These are phyloP conservation scores for Rhinopomastus cyanomelas DNA, from an alignment of 2,113 vertebrate genomes.

Conservation along the genomic window DNA sequence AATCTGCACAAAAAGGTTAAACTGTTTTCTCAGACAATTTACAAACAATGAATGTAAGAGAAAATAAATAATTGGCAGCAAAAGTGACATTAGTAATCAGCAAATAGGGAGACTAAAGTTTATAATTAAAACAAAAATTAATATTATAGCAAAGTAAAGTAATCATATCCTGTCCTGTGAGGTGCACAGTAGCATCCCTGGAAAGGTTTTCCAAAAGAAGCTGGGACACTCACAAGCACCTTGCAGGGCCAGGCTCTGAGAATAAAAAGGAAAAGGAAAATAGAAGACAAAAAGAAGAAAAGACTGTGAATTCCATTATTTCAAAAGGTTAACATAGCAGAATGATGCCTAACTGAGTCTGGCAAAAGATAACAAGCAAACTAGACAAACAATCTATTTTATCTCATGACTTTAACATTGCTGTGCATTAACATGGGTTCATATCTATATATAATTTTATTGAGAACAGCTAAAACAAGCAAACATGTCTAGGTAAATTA, in stretches of 20 bases:
- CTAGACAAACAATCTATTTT: background rate
- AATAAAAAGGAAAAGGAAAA: background rate
- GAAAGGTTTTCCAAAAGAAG: slow-evolving; percentile 35
- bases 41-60: background rate
- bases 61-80: background rate
- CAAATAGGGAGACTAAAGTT: background rate
- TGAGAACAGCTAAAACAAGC: background rate
- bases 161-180: slow-evolving; percentile 48
- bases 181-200: slow-evolving; percentile 51
- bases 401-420: background rate
- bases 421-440: background rate
- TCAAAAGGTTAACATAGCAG: background rate
- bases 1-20: background rate
- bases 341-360: background rate
- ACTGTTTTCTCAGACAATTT: background rate
- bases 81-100: background rate
- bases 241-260: slow-evolving; percentile 39
- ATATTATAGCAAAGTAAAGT: background rate
- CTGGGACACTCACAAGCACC: slow-evolving; percentile 33
- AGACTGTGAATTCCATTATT: background rate
- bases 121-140: background rate
- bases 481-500: slow-evolving; percentile 50
- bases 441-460: background rate
- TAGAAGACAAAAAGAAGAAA: background rate
- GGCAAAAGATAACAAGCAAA: background rate